Conservation (phyloP, 2,113 vertebrate species). For the Ciconia stormi region DNA sequence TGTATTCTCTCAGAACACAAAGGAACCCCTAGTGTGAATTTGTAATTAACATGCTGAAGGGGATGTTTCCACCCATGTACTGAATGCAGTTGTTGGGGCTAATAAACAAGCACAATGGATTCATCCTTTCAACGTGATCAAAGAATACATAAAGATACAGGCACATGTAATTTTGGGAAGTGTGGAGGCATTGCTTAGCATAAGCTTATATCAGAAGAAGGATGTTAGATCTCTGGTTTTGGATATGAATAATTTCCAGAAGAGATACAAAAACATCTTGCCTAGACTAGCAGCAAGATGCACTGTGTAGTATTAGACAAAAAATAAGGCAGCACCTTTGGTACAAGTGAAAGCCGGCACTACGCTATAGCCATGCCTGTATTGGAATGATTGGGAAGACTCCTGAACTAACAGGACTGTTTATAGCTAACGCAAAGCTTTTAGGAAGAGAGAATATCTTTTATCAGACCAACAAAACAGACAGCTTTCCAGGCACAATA, state of each 20-base stretch:
- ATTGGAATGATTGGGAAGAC: not conserved
- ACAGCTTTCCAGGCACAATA: not conserved
- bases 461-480: not conserved
- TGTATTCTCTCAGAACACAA: slow-evolving; percentile 73
- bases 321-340: not conserved
- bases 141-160: slow-evolving; percentile 60
- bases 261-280: not conserved
- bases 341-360: not conserved
- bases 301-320: not conserved
- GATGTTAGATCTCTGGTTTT: not conserved
- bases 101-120: slow-evolving; percentile 66
- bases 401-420: not conserved
- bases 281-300: not conserved
- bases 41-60: slow-evolving; percentile 63
- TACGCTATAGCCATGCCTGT: not conserved
- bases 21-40: slow-evolving; percentile 62
- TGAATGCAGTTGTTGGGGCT: slow-evolving; percentile 35
- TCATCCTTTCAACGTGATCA: slow-evolving; percentile 64
- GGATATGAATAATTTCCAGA: slow-evolving; percentile 45
- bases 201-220: slow-evolving; percentile 61
- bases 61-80: slow-evolving; percentile 56
- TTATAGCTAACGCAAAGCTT: not conserved
- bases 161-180: slow-evolving; percentile 38
- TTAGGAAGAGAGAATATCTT: not conserved
- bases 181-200: slow-evolving; percentile 50